Evolutionary conservation across 1,140 invertebrate species (phyloP).

Genomic region (Drosophila arizonae): DNA sequence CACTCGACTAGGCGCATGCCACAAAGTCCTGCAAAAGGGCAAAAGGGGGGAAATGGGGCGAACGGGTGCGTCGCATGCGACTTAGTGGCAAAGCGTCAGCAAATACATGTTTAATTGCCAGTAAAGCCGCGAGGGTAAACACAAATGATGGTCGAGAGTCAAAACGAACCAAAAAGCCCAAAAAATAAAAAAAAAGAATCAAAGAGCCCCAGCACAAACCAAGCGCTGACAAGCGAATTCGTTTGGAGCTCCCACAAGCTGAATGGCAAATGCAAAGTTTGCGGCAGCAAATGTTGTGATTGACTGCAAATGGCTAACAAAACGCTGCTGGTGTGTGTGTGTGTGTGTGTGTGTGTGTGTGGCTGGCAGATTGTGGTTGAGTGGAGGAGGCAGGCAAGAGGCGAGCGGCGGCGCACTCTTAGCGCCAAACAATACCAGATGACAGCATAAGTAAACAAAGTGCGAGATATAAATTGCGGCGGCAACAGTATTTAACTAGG

Average conservation of each 20-base stretch:
- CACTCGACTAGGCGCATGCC: not conserved
- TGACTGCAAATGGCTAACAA: constrained; percentile 71
- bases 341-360: constrained; percentile 22
- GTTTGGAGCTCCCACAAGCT: constrained; percentile 34
- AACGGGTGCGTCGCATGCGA: not conserved
- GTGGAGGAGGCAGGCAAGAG: not conserved
- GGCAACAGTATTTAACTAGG: constrained; percentile 63
- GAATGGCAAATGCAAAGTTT: constrained; percentile 36
- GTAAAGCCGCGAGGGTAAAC: constrained; percentile 51
- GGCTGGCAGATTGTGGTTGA: constrained; percentile 6
- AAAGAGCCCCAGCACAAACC: constrained; percentile 20
- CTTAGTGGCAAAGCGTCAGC: constrained; percentile 48
- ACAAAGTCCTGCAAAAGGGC: not conserved
- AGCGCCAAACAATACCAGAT: constrained; percentile 65
- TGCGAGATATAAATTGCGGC: constrained; percentile 68
- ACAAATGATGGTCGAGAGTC: constrained; percentile 62
- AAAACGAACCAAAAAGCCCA: not conserved
- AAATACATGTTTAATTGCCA: constrained; percentile 73
- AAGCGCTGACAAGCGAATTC: constrained; percentile 59
- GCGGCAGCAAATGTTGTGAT: constrained; percentile 49
- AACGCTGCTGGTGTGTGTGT: constrained; percentile 25
- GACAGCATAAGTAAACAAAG: constrained; percentile 75
- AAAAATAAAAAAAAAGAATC: not conserved
- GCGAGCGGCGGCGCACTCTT: constrained; percentile 2
- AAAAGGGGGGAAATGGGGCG: not conserved